Percentiles rank a stretch among this genome's conserved stretches.
Evolutionary conservation across 2,113 vertebrate species (phyloP).

Genomic region (Lota lota): DNA sequence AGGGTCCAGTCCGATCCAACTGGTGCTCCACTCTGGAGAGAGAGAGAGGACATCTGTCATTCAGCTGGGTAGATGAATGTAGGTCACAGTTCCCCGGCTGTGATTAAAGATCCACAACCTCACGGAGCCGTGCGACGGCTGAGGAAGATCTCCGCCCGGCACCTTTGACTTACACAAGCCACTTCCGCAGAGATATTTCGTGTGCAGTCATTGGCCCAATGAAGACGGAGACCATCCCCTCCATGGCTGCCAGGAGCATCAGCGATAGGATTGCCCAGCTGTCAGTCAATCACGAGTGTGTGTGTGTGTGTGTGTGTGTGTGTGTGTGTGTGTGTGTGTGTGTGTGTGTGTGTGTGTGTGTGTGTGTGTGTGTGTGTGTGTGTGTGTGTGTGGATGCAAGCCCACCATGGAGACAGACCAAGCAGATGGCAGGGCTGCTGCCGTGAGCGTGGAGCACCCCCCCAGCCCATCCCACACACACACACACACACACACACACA

Average conservation of each 20-base stretch:
- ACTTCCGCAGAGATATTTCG: not conserved
- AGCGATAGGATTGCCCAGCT: conserved; percentile 58
- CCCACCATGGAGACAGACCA: conserved; percentile 54
- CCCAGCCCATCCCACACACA: conserved; percentile 11
- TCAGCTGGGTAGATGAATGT: conserved; percentile 56
- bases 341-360: no score
- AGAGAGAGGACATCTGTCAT: conserved; percentile 60
- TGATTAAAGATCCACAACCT: conserved; percentile 55
- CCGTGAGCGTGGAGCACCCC: conserved; percentile 48
- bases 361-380: no score
- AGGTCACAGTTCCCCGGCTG: conserved; percentile 52
- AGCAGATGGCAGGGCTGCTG: conserved; percentile 69
- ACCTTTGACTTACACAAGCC: conserved; percentile 35
- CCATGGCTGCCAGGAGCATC: not conserved
- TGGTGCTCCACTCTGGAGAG: not conserved
- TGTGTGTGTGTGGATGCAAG: conserved; percentile 36
- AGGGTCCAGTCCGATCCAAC: no score
- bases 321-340: no score
- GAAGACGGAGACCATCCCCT: no score
- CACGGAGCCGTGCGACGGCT: not conserved
- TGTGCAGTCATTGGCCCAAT: not conserved
- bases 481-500: conserved; percentile 14
- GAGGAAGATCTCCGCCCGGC: conserved; percentile 12
- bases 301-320: no score
- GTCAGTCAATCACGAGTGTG: conserved; percentile 58